These are phyloP conservation scores for Drosophila quasianomalipes DNA, from an alignment of 2,888 invertebrate genomes.

Conservation along the genomic window DNA sequence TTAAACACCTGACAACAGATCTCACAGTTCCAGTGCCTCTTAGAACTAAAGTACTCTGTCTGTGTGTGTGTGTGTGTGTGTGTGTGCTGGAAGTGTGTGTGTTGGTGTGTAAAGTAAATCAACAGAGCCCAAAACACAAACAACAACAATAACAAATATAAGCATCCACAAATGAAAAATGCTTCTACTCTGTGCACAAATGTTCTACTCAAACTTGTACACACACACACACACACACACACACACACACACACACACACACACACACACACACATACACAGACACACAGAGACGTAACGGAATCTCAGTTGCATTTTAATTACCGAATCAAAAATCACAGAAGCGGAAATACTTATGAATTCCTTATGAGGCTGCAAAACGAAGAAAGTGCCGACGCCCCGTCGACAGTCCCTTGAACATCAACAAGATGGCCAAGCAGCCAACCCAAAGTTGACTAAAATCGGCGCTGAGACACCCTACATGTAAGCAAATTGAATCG, in stretches of 20 bases:
- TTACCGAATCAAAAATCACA: constrained; percentile 83
- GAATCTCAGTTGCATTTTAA: constrained; percentile 84
- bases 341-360: constrained; percentile 84
- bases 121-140: constrained; percentile 58
- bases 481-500: background rate
- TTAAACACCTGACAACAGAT: constrained; percentile 72
- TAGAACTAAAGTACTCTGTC: constrained; percentile 8
- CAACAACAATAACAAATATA: constrained; percentile 56
- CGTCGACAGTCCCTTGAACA: constrained; percentile 39
- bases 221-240: constrained; percentile 20
- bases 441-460: background rate
- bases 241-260: constrained; percentile 19
- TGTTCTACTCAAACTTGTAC: constrained; percentile 22
- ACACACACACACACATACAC: constrained; percentile 14
- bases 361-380: constrained; percentile 80
- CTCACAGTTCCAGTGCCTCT: constrained; percentile 26
- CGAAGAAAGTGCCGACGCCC: constrained; percentile 57
- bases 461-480: constrained; percentile 1
- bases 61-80: constrained; percentile 2
- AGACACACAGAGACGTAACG: constrained; percentile 22
- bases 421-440: constrained; percentile 32
- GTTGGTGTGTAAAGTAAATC: constrained; percentile 48
- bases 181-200: constrained; percentile 46
- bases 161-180: constrained; percentile 56
- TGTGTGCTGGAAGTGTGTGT: constrained; percentile 1